These are phyloP conservation scores for Cyclopterus lumpus DNA, from an alignment of 2,797 vertebrate species.

Conservation along the genomic window DNA sequence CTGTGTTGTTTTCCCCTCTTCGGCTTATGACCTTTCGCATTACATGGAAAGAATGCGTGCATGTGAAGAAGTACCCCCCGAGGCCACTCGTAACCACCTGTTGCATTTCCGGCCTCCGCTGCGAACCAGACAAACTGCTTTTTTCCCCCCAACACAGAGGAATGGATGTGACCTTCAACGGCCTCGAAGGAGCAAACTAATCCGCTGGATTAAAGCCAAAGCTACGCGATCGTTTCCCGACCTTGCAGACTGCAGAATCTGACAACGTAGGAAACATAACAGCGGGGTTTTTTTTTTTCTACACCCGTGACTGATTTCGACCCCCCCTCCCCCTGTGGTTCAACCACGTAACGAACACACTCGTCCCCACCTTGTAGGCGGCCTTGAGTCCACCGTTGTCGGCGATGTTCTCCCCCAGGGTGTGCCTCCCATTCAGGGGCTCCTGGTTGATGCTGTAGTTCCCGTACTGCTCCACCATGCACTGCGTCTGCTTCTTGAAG, in stretches of 20 bases:
- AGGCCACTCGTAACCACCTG: conserved; percentile 75
- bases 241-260: conserved; percentile 26
- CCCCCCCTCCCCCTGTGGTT: background rate
- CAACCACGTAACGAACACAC: background rate
- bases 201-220: conserved; percentile 17
- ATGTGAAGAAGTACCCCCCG: conserved; percentile 68
- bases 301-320: background rate
- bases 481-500: conserved; percentile 94
- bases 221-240: conserved; percentile 5
- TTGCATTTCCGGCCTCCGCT: conserved; percentile 70
- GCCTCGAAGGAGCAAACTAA: conserved; percentile 28
- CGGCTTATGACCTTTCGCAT: conserved; percentile 76
- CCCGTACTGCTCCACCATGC: conserved; percentile 95
- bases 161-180: conserved; percentile 34
- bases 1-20: conserved; percentile 19
- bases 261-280: background rate
- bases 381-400: conserved; percentile 98
- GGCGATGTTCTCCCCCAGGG: conserved; percentile 96
- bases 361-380: conserved; percentile 89
- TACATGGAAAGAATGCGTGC: conserved; percentile 80
- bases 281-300: too few relatives aligned
- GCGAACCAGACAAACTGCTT: conserved; percentile 58
- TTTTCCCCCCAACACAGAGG: conserved; percentile 72
- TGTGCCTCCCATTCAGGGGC: conserved; percentile 92
- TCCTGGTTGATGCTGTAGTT: conserved; percentile 94